These are phyloP conservation scores for Saccostrea glomerata DNA, from an alignment of 1,140 invertebrate genomes.

Conservation along the genomic window DNA sequence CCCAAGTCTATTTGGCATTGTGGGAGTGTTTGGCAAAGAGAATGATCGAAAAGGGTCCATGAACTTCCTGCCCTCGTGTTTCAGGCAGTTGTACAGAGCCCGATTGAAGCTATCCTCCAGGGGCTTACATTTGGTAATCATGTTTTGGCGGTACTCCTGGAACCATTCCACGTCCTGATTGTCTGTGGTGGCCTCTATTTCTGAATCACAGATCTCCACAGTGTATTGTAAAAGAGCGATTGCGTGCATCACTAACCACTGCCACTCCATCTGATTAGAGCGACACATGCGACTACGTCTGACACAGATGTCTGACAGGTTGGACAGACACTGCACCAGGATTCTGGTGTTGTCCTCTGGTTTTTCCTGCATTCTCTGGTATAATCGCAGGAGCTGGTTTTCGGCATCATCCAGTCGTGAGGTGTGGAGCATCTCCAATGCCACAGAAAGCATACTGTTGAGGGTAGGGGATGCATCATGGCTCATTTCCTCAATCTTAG, in stretches of 20 bases:
- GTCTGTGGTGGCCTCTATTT: conserved; percentile 65
- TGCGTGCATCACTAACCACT: conserved; percentile 74
- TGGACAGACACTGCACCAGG: conserved; percentile 67
- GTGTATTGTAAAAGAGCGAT: conserved; percentile 72
- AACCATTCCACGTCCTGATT: conserved; percentile 72
- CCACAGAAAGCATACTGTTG: conserved; percentile 61
- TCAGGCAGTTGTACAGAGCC: conserved; percentile 73
- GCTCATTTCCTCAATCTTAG: conserved; percentile 44
- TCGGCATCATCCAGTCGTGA: conserved; percentile 72
- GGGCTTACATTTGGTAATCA: conserved; percentile 64
- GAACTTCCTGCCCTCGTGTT: conserved; percentile 69
- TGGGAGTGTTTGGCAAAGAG: conserved; percentile 65
- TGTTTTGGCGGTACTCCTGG: conserved; percentile 63
- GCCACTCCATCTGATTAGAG: conserved; percentile 74
- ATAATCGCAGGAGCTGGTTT: conserved; percentile 66
- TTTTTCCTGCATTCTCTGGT: conserved; percentile 69
- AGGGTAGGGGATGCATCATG: conserved; percentile 45
- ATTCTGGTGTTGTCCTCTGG: conserved; percentile 65
- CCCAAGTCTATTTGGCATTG: conserved; percentile 58
- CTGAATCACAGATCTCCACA: conserved; percentile 68
- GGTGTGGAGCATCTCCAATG: conserved; percentile 67
- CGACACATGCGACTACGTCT: conserved; percentile 70
- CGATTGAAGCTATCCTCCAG: conserved; percentile 71
- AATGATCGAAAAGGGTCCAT: conserved; percentile 70
- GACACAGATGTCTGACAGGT: conserved; percentile 72